A percentile compares a stretch with the other conserved stretches of the same genome.
These are phyloP conservation scores for Lampropteryx suffumata DNA, from an alignment of 2,888 invertebrate genomes.

Conservation along the genomic window DNA sequence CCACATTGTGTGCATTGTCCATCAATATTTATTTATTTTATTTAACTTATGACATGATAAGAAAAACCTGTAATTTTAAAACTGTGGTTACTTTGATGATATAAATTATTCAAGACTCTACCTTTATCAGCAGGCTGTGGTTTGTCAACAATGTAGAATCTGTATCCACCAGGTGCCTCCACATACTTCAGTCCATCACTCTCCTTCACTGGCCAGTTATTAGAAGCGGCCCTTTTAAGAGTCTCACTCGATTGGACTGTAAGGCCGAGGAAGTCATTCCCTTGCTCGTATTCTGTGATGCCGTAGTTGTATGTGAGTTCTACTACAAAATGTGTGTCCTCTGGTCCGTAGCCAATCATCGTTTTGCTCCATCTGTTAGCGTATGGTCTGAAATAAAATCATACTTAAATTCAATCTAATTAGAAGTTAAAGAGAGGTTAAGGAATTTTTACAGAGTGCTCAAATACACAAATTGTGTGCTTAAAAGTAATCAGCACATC, in stretches of 20 bases:
- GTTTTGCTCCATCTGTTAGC: conserved; percentile 99
- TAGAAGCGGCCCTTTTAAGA: conserved; percentile 86
- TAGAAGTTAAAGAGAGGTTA: too few species aligned
- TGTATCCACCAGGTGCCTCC: conserved; percentile 96
- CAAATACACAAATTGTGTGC: too few species aligned
- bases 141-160: conserved; percentile 90
- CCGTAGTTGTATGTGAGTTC: conserved; percentile 99
- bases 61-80: too few species aligned
- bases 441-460: too few species aligned
- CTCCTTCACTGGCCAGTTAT: conserved; percentile 88
- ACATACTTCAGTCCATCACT: conserved; percentile 85
- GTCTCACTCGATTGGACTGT: conserved; percentile 91
- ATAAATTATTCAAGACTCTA: conserved; percentile 46
- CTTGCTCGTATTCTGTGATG: conserved; percentile 91
- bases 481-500: too few species aligned
- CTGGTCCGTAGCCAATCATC: conserved; percentile 99
- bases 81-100: too few species aligned
- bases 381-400: conserved; percentile 89
- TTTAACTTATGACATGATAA: too few species aligned
- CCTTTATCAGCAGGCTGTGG: conserved; percentile 86
- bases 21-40: too few species aligned
- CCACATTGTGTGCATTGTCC: too few species aligned
- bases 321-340: conserved; percentile 96
- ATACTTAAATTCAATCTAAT: too few species aligned
- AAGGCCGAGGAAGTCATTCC: conserved; percentile 96